Conservation (phyloP, 2,888 invertebrate species). For the Neuroscelio doddi region DNA sequence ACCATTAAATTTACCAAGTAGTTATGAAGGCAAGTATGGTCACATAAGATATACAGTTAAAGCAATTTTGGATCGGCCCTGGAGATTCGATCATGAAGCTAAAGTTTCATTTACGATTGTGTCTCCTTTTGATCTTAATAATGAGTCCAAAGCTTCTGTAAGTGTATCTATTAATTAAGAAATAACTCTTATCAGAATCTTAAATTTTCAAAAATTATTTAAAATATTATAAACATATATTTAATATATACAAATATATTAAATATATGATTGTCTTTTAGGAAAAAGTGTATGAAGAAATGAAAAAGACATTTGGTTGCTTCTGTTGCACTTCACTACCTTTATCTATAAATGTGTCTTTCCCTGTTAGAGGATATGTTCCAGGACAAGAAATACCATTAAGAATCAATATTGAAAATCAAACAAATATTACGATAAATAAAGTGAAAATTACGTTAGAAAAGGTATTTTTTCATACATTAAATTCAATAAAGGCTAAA, state of each 20-base stretch:
- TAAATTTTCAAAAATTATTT: not conserved
- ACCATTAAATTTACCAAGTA: conserved; percentile 82
- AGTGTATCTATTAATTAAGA: conserved; percentile 40
- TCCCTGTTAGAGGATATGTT: conserved; percentile 84
- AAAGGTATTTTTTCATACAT: conserved; percentile 73
- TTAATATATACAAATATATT: conserved; percentile 36
- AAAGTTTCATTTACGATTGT: conserved; percentile 85
- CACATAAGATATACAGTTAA: conserved; percentile 85
- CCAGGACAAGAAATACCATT: conserved; percentile 84
- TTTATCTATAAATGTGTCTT: conserved; percentile 78
- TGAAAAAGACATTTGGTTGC: conserved; percentile 85
- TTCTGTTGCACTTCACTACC: conserved; percentile 85
- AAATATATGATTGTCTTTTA: too few species aligned
- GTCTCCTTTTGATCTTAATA: conserved; percentile 84
- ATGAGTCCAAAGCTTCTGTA: conserved; percentile 77
- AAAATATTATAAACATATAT: conserved; percentile 13
- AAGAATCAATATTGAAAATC: conserved; percentile 82
- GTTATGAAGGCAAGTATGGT: conserved; percentile 79
- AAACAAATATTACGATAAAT: conserved; percentile 80
- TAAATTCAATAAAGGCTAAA: not conserved
- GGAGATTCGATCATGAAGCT: conserved; percentile 86
- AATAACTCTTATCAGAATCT: too few species aligned
- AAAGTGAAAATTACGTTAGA: conserved; percentile 78
- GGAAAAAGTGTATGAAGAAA: conserved; percentile 80
- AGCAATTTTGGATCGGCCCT: conserved; percentile 83